Percentiles rank a stretch among this genome's conserved stretches.
Conservation (phyloP, 2,888 invertebrate species). For the Lithophane ornitopus region DNA sequence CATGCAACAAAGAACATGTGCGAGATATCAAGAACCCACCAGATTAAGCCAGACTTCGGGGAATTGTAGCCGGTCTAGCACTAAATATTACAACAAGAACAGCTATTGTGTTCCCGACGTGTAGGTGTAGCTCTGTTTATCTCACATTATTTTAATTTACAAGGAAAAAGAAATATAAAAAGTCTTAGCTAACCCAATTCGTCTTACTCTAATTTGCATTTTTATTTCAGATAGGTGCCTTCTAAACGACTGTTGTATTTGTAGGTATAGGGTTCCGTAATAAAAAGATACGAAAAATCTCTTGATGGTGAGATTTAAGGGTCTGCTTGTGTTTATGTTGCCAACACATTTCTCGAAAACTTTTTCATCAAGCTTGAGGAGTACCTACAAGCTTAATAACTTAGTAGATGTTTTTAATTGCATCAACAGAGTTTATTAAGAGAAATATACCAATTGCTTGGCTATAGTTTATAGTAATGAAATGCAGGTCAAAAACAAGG, state of each 20-base stretch:
- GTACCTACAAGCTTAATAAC: background rate
- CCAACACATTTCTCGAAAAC: background rate
- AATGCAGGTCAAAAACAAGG: background rate
- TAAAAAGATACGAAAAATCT: conserved; percentile 65
- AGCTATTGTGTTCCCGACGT: conserved; percentile 59
- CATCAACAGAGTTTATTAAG: background rate
- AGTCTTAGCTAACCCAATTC: conserved; percentile 58
- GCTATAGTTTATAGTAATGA: background rate
- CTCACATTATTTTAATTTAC: conserved; percentile 58
- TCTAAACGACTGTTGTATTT: conserved; percentile 60
- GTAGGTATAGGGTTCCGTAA: conserved; percentile 50
- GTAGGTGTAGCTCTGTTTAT: conserved; percentile 37
- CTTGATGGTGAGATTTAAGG: conserved; percentile 31
- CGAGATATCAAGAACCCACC: conserved; percentile 64
- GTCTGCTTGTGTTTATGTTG: conserved; percentile 16
- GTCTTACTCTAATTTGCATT: conserved; percentile 64
- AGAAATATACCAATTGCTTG: background rate
- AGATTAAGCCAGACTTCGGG: conserved; percentile 65
- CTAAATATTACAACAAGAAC: conserved; percentile 67
- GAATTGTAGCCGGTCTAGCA: conserved; percentile 62
- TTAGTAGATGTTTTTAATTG: background rate
- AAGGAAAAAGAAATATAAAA: conserved; percentile 59
- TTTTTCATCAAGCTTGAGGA: background rate
- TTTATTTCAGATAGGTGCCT: conserved; percentile 61
- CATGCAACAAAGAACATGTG: conserved; percentile 62